Conservation (phyloP, 2,113 vertebrate genomes). For the Corapipo altera region DNA sequence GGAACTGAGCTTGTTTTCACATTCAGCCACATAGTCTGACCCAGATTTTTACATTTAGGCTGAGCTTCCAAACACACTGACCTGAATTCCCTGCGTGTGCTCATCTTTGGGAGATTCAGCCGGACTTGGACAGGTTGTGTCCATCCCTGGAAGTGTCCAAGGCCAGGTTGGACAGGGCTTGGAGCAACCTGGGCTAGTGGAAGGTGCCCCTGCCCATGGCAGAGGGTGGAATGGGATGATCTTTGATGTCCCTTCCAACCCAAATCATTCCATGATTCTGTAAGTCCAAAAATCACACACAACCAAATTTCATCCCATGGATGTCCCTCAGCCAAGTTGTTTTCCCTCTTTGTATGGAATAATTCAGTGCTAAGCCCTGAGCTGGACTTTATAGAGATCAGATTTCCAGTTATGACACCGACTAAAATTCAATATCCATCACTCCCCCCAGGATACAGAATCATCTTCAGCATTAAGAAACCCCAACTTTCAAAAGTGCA, state of each 20-base stretch:
- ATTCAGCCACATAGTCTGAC: fast-evolving
- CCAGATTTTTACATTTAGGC: background rate
- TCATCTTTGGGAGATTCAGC: background rate
- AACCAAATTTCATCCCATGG: background rate
- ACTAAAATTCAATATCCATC: background rate
- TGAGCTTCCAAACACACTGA: background rate
- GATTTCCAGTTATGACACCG: background rate
- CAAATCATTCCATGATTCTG: background rate
- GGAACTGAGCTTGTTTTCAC: background rate
- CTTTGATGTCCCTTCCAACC: background rate
- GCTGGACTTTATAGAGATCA: background rate
- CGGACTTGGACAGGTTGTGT: background rate
- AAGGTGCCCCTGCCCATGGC: fast-evolving
- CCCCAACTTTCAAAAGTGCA: background rate
- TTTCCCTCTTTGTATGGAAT: background rate
- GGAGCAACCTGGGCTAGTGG: fast-evolving
- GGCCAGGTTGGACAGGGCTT: background rate
- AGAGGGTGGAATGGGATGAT: background rate
- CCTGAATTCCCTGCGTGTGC: background rate
- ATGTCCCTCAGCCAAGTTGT: background rate
- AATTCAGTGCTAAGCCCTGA: background rate
- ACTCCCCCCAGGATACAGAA: background rate
- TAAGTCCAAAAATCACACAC: background rate
- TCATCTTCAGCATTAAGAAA: background rate
- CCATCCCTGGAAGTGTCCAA: background rate